Evolutionary conservation across 2,113 vertebrate species (phyloP), one percentile per base, ranked within the genome.

Genomic region (Malurus cyaneus): DNA sequence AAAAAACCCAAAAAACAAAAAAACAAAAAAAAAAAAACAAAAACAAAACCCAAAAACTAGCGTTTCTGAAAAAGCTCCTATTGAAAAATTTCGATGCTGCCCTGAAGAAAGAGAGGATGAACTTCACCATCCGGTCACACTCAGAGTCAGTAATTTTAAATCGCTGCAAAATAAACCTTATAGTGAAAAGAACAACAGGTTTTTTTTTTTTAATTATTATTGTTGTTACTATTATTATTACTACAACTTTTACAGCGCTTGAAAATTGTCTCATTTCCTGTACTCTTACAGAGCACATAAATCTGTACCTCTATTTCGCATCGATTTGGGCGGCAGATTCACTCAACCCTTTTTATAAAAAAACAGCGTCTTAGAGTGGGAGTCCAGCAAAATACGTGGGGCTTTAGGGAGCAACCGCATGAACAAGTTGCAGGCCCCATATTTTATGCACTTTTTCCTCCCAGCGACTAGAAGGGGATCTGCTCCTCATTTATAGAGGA

Each of bases 281-380:
- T 7, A 31, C 11, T 42, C 8, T 34, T 5, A 14, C 12, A 44
- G 11, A 41, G 18, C 28, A 28, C 6, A 5, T 29, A 57, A 61
- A 54, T 8, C 7, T 1, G 0, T 39, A 1, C 15, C 41, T 29
- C n/a, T 6, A 16, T 34, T 79, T 78, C 13, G 7, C 21, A 32
- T 31, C 26, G 2, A 5, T 59, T 52, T 57, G 15, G 12, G 56
- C 9, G 1, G 57, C 3, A 28, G 65, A 44, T 18, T 66, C 18
- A 8, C 11, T 1, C 8, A n/a, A 21, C 5, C 0, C 1, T 13
- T 73, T 50, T 32, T 5, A 11, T 13, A 6, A 73, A 73, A 73
- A 6, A 50, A 13, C 49, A 29, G 13, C 4, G 1, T 24, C 47
- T 29, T 15, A 3, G 61, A 25, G 20, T 6, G 32, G 18, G 56